Evolutionary conservation across 2,888 invertebrate genomes (phyloP).

Genomic region (Dorcus parallelipipedus): DNA sequence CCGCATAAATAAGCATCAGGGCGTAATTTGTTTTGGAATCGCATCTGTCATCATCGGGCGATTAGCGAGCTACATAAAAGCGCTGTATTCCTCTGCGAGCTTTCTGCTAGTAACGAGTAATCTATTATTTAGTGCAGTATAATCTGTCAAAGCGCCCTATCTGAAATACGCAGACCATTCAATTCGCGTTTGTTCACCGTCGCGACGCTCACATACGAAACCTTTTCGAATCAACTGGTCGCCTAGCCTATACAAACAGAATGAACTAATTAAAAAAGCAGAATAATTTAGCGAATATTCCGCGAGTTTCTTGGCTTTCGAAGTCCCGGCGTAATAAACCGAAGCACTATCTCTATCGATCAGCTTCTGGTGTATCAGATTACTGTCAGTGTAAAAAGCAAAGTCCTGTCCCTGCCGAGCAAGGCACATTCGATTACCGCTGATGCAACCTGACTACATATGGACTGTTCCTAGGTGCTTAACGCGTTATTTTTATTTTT

Average conservation of each 20-base stretch:
- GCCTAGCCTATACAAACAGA: too few species aligned
- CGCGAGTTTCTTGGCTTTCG: too few species aligned
- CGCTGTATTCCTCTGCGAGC: slow-evolving; percentile 15
- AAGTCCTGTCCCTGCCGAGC: slow-evolving; percentile 15
- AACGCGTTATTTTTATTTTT: too few species aligned
- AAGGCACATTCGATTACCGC: slow-evolving; percentile 14
- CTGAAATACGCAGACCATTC: slow-evolving; percentile 35
- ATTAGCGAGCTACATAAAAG: slow-evolving; percentile 23
- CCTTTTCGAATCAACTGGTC: too few species aligned
- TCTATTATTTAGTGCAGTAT: slow-evolving; percentile 42
- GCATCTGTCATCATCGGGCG: slow-evolving; percentile 22
- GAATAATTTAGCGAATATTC: too few species aligned
- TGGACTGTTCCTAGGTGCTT: neutral
- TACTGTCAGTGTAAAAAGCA: slow-evolving; percentile 23
- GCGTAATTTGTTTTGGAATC: slow-evolving; percentile 16
- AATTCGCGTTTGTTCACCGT: too few species aligned
- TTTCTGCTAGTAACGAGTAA: slow-evolving; percentile 33
- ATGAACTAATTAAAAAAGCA: too few species aligned
- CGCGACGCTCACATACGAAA: too few species aligned
- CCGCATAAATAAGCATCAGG: neutral
- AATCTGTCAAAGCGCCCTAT: slow-evolving; percentile 45
- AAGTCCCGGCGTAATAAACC: neutral
- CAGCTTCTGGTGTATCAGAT: slow-evolving; percentile 16
- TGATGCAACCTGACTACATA: slow-evolving; percentile 7
- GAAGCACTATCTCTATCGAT: slow-evolving; percentile 12